Evolutionary conservation across 2,797 vertebrate genomes (phyloP).

Genomic region (Oreortyx pictus): DNA sequence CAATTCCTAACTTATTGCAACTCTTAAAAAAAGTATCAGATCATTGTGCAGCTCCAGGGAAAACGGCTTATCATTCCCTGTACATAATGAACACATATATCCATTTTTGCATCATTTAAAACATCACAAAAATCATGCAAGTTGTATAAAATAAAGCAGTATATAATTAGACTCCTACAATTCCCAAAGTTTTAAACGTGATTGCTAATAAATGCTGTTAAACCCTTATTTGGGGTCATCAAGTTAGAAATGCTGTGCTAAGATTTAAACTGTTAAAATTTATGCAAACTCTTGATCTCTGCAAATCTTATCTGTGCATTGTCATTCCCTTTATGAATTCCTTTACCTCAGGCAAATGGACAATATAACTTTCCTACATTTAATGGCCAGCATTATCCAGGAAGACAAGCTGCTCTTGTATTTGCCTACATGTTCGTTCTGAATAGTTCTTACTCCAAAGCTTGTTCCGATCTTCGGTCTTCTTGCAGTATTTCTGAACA

Average conservation of each 20-base stretch:
- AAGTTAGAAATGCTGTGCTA: neutral
- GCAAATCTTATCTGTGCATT: neutral
- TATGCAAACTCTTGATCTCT: neutral
- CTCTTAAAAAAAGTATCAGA: neutral
- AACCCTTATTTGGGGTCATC: neutral
- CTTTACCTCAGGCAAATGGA: neutral
- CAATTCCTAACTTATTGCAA: neutral
- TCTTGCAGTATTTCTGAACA: neutral
- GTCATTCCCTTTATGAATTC: neutral
- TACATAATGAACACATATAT: neutral
- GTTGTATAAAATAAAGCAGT: neutral
- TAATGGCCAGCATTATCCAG: neutral
- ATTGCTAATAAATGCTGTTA: neutral
- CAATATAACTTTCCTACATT: neutral
- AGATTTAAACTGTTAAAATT: conserved; percentile 5
- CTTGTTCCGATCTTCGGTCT: neutral
- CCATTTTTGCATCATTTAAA: neutral
- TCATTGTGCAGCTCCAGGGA: neutral
- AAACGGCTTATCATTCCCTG: neutral
- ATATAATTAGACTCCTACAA: neutral
- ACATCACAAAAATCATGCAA: neutral
- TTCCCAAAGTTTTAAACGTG: neutral
- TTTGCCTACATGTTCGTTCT: neutral
- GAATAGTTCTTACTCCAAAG: neutral
- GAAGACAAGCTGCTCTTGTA: neutral